These are phyloP conservation scores for Nemotelus nigrinus DNA, from an alignment of 2,888 invertebrate species.

Conservation along the genomic window DNA sequence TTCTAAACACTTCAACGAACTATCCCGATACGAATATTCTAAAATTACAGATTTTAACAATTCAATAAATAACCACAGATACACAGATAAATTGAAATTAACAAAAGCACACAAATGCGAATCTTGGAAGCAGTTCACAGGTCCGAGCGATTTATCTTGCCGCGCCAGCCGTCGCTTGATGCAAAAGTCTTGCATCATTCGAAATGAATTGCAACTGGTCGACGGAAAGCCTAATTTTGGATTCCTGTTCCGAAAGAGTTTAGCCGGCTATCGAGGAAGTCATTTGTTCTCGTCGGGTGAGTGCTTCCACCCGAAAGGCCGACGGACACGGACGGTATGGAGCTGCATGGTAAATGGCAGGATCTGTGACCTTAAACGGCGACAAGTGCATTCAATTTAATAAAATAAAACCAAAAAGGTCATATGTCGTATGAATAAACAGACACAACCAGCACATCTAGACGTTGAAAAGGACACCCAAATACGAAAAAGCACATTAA, in stretches of 20 bases:
- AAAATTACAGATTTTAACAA: constrained; percentile 8
- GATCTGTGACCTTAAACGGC: not conserved
- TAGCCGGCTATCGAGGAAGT: no score
- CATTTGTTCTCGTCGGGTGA: no score
- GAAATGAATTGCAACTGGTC: constrained; percentile 5
- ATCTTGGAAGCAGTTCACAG: constrained; percentile 1
- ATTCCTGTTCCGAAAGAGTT: not conserved
- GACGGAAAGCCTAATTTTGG: not conserved
- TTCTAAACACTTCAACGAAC: not conserved
- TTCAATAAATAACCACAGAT: constrained; percentile 14
- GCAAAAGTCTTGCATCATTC: not conserved
- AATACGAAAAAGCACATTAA: constrained; percentile 33
- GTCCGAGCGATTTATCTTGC: constrained; percentile 3
- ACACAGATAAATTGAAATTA: constrained; percentile 6
- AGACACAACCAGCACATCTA: constrained; percentile 30
- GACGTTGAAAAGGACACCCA: constrained; percentile 24
- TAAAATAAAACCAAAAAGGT: not conserved
- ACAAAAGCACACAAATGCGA: constrained; percentile 11
- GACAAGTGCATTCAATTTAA: not conserved
- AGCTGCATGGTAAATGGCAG: not conserved
- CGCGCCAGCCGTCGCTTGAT: not conserved
- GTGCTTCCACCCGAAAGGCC: not conserved
- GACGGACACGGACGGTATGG: not conserved
- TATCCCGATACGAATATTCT: not conserved
- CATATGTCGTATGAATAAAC: constrained; percentile 8